Evolutionary conservation across 2,113 vertebrate genomes (phyloP).

Genomic region (Pavo muticus): DNA sequence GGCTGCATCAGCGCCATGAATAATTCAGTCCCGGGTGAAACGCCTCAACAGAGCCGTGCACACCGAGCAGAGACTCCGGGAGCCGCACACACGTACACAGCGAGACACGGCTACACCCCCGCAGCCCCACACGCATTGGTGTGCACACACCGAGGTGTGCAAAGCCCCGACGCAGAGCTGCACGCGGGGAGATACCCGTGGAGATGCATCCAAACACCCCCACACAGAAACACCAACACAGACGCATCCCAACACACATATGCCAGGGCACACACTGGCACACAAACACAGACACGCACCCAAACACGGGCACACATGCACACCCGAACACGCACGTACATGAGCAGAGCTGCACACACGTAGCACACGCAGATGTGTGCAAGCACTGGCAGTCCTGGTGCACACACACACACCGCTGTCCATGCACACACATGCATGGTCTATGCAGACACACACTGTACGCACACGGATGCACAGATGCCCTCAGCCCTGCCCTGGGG

Average conservation of each 20-base stretch:
- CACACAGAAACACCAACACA: not conserved
- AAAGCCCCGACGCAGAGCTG: not conserved
- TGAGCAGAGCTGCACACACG: not conserved
- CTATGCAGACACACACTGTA: not conserved
- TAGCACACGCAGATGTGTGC: not conserved
- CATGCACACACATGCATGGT: not conserved
- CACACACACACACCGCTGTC: not conserved
- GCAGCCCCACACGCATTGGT: not conserved
- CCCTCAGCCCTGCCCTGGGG: not conserved
- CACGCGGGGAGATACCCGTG: not conserved
- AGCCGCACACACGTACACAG: not conserved
- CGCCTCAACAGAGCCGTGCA: constrained; percentile 17
- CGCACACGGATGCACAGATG: not conserved
- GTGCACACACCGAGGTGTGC: not conserved
- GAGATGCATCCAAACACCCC: constrained; percentile 61
- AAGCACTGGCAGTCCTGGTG: not conserved
- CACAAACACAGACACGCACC: constrained; percentile 52
- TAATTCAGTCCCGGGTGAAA: constrained; percentile 51
- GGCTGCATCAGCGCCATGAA: constrained; percentile 65
- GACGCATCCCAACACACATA: constrained; percentile 47
- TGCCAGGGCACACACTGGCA: constrained; percentile 61
- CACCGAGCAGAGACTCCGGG: not conserved
- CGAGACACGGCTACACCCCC: not conserved
- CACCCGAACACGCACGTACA: not conserved
- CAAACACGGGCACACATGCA: constrained; percentile 54